Evolutionary conservation across 2,888 invertebrate species (phyloP).

Genomic region (Artemia sinica): DNA sequence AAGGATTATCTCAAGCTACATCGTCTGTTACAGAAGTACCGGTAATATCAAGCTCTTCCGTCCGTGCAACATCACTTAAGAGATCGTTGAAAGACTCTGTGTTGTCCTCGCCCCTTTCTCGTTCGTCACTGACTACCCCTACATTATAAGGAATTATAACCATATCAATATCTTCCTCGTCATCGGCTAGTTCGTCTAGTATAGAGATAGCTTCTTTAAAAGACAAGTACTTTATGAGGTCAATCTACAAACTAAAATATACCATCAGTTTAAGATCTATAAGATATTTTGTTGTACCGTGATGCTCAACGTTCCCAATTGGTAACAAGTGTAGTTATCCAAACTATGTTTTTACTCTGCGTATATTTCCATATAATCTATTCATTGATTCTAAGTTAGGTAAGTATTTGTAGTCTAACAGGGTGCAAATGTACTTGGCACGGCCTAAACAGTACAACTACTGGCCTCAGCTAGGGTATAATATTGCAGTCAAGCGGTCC

Average conservation of each 20-base stretch:
- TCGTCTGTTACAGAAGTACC: conserved; percentile 6
- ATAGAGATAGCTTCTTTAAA: too few relatives aligned
- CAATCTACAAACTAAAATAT: too few relatives aligned
- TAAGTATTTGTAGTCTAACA: too few relatives aligned
- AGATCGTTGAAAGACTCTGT: background rate
- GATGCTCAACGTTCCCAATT: conserved; percentile 7
- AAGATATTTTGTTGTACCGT: too few relatives aligned
- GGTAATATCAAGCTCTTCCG: conserved; percentile 1
- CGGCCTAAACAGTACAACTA: too few relatives aligned
- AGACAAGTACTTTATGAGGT: background rate
- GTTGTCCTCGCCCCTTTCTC: conserved; percentile 10
- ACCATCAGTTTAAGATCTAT: too few relatives aligned
- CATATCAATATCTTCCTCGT: too few relatives aligned
- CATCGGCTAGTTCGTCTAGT: too few relatives aligned
- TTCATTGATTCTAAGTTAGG: conserved; percentile 1
- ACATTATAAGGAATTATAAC: too few relatives aligned
- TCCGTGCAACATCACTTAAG: background rate
- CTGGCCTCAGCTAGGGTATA: too few relatives aligned
- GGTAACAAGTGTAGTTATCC: background rate
- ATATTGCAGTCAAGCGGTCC: too few relatives aligned
- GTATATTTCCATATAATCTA: background rate
- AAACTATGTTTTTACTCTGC: background rate
- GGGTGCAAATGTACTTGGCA: too few relatives aligned
- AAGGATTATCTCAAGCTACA: background rate
- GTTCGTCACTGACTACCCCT: conserved; percentile 2